phyloP scores from a whole-genome alignment of 2,113 vertebrate species.

The Coryphaenoides rupestris region DNA sequence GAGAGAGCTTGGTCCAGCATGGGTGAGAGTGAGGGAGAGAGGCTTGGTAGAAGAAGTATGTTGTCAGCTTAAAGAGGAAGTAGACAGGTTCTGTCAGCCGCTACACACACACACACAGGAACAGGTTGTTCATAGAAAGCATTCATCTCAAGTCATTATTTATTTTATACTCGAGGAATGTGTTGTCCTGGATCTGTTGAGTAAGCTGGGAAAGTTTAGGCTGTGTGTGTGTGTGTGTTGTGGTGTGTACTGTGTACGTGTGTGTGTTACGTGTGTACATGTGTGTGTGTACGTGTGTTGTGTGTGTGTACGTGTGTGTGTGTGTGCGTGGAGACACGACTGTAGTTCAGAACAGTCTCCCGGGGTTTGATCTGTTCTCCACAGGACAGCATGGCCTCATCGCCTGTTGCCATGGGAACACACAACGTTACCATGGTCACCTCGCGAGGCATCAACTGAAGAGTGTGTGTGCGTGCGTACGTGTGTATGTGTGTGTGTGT shows the following conservation, averaged over 20 bases:
- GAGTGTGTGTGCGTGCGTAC: neutral
- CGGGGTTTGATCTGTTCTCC: slow-evolving; percentile 7
- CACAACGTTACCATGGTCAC: slow-evolving; percentile 58
- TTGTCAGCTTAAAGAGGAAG: too few relatives aligned
- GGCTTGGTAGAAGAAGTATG: too few relatives aligned
- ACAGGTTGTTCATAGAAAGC: too few relatives aligned
- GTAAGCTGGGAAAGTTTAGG: neutral
- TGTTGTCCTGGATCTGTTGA: neutral
- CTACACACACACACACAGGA: too few relatives aligned
- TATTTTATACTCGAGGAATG: too few relatives aligned
- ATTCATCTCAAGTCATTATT: too few relatives aligned
- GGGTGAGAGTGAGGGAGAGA: too few relatives aligned
- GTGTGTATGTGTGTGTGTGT: too few relatives aligned
- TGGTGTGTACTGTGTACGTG: neutral
- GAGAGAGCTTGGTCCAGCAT: too few relatives aligned
- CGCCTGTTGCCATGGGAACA: slow-evolving; percentile 52
- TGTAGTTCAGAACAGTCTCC: neutral
- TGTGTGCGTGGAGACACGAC: neutral
- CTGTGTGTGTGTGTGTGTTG: neutral
- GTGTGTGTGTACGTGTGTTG: too few relatives aligned
- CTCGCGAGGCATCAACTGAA: slow-evolving; percentile 29
- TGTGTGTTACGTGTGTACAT: neutral
- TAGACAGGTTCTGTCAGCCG: too few relatives aligned
- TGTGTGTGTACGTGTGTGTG: too few relatives aligned
- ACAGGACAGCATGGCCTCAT: slow-evolving; percentile 21